phyloP scores from a whole-genome alignment of 2,113 vertebrate species.

The Polyodon spathula region DNA sequence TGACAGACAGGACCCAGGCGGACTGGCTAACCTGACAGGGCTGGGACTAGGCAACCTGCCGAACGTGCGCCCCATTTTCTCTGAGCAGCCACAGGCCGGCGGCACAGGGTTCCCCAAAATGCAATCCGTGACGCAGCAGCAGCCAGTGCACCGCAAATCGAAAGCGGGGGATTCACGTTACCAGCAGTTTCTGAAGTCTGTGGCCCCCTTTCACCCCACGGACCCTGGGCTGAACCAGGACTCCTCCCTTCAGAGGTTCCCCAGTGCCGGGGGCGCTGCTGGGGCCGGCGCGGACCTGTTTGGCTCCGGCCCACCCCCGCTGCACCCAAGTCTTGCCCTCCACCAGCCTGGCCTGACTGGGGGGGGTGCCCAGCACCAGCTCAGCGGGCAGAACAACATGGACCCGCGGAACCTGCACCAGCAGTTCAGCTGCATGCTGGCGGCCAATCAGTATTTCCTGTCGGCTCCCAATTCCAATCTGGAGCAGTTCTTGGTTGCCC shows the following conservation, averaged over 20 bases:
- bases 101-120: background rate
- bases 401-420: constrained; percentile 68
- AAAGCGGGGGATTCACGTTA: background rate
- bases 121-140: background rate
- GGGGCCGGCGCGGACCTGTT: constrained; percentile 50
- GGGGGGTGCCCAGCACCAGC: constrained; percentile 49
- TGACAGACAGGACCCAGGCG: constrained; percentile 65
- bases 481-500: constrained; percentile 60
- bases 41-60: background rate
- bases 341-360: constrained; percentile 63
- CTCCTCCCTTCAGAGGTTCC: too few relatives aligned
- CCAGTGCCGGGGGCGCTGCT: constrained; percentile 61
- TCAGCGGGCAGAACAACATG: constrained; percentile 57
- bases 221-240: too few relatives aligned
- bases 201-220: background rate
- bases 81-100: constrained; percentile 40
- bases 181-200: background rate
- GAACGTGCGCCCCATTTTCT: background rate
- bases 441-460: constrained; percentile 69
- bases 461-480: constrained; percentile 64
- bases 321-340: constrained; percentile 69
- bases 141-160: background rate
- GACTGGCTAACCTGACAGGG: constrained; percentile 52
- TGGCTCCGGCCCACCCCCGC: too few relatives aligned
- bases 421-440: constrained; percentile 71